These are phyloP conservation scores for Panthera uncia DNA, from an alignment of 2,113 vertebrate genomes.

Conservation along the genomic window DNA sequence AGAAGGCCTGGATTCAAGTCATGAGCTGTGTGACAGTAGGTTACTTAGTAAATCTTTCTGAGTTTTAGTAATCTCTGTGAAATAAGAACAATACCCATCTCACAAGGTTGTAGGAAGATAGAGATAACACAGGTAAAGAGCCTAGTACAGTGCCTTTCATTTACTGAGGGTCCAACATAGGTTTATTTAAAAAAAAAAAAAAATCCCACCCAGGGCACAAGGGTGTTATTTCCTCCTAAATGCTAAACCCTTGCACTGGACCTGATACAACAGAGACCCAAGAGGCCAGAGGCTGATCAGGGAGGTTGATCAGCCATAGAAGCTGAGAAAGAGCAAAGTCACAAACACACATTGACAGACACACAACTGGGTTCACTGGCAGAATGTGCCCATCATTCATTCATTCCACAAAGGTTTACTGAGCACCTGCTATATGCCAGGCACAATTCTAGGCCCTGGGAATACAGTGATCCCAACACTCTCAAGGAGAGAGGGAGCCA, in stretches of 20 bases:
- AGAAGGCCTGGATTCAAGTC: conserved; percentile 32
- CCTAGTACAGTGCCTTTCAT: neutral
- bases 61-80: conserved; percentile 32
- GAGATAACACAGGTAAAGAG: neutral
- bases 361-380: neutral
- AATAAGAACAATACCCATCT: neutral
- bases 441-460: conserved; percentile 16
- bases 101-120: neutral
- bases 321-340: conserved; percentile 46
- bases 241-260: conserved; percentile 41
- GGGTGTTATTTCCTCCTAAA: conserved; percentile 20
- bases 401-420: conserved; percentile 27
- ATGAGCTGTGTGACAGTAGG: neutral
- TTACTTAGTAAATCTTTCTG: conserved; percentile 6
- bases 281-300: neutral
- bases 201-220: neutral
- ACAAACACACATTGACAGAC: neutral
- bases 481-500: neutral
- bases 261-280: conserved; percentile 27
- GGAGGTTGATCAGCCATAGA: neutral
- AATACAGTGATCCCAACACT: conserved; percentile 17
- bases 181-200: neutral
- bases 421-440: neutral
- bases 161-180: neutral
- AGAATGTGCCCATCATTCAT: neutral